phyloP scores from a whole-genome alignment of 2,113 vertebrate genomes.

The Pteropus alecto region DNA sequence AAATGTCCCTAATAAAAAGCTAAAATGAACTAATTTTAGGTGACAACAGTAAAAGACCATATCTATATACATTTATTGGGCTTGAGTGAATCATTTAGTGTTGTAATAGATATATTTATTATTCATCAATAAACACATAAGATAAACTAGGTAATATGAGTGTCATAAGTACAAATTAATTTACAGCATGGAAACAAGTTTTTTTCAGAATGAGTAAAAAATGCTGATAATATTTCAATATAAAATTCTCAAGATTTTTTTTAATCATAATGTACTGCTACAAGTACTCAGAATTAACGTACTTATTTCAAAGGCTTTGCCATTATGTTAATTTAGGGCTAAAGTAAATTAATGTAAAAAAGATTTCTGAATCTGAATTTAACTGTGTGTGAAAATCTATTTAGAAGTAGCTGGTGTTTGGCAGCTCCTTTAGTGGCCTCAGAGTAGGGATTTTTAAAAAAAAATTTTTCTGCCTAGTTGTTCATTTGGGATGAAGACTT shows the following conservation, averaged over 20 bases:
- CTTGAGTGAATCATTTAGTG: not conserved
- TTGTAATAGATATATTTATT: not conserved
- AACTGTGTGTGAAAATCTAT: not conserved
- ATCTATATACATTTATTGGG: not conserved
- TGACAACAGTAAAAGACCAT: not conserved
- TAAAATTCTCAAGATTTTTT: not conserved
- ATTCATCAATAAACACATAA: not conserved
- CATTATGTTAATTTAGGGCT: constrained; percentile 6
- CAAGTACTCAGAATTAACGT: not conserved
- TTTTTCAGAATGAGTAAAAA: not conserved
- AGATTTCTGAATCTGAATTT: not conserved
- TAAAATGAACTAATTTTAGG: not conserved
- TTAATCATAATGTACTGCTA: not conserved
- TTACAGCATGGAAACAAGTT: not conserved
- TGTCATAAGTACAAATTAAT: not conserved
- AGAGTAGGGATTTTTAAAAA: not conserved
- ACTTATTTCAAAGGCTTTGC: not conserved
- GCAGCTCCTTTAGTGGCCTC: not conserved
- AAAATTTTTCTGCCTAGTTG: too few species aligned
- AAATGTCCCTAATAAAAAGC: not conserved
- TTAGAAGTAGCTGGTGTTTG: not conserved
- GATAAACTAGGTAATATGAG: not conserved
- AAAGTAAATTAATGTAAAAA: not conserved
- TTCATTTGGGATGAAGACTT: too few species aligned
- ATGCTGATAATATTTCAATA: not conserved